Base-by-base conservation (phyloP, 2,888 invertebrate genomes). In the Acleris laterana region DNA sequence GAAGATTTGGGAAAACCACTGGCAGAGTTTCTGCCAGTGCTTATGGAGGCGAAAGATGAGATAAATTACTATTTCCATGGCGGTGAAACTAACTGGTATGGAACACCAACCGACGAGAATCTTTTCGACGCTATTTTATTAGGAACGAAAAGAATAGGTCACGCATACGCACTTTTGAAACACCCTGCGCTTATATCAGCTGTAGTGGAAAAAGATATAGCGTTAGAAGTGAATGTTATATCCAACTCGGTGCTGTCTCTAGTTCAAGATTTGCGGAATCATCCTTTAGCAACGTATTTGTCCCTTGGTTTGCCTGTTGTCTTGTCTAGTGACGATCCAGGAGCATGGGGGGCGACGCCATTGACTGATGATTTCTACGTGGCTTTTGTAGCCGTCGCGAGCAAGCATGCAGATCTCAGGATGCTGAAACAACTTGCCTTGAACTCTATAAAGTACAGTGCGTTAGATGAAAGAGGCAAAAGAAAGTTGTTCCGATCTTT, bases 341-440 rank as follows among this genome's bases (percentile, higher is more conserved):
- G 96, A 0, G 93, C 95, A 9, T 97, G 97, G 96, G 95, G 94
- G 0, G 94, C 96, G 0, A 92, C 93, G n/a, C 96, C 95, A 0
- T 77, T 97, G 7, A 95, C 96, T 19, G 95, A 96, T 74, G 97
- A 97, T 78, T 96, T 96, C 77, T 97, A 97, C 78, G 93, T 96
- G 51, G 94, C 95, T 0, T 97, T 97, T 74, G 91, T 97, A 85
- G 96, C 95, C 0, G 94, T 97, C 59, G 96, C 96, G 38, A 95
- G 96, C 25, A 92, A 93, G 63, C 93, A 93, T 60, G 94, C 95
- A 0, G 97, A 97, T 73, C 80, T 97, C 46, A 93, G 95, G 57
- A 89, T 96, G 68, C 88, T 97, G 9, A 97, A 97, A 78, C 95
- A 95, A 75, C 85, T 97, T 51, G 96, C 96, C 0, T 77, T 95